These are phyloP conservation scores for Patella caerulea DNA, from an alignment of 2,888 invertebrate genomes.

Conservation along the genomic window DNA sequence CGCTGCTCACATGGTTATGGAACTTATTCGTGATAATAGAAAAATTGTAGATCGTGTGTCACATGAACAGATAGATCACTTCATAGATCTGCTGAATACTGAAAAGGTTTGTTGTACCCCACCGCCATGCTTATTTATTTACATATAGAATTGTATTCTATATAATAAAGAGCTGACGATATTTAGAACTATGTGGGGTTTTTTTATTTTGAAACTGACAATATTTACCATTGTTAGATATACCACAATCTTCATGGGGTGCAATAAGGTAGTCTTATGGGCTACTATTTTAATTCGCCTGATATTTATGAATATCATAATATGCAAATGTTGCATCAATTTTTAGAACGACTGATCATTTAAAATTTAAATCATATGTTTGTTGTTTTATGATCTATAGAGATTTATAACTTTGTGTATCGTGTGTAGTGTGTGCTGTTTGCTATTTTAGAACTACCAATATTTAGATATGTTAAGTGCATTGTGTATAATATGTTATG, in stretches of 20 bases:
- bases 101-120: conserved; percentile 57
- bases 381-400: neutral
- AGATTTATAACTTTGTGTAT: conserved; percentile 1
- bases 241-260: too few species aligned
- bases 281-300: too few species aligned
- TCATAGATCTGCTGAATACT: conserved; percentile 62
- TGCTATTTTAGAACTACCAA: neutral
- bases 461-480: neutral
- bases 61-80: conserved; percentile 64
- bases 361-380: too few species aligned
- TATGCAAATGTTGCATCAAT: too few species aligned
- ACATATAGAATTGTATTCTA: neutral
- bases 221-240: too few species aligned
- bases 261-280: too few species aligned
- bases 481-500: neutral
- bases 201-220: too few species aligned
- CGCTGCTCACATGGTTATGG: conserved; percentile 70
- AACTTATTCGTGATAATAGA: conserved; percentile 68
- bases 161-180: too few species aligned
- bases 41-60: conserved; percentile 70
- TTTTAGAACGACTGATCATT: too few species aligned
- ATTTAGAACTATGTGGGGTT: too few species aligned
- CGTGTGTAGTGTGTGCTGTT: conserved; percentile 2
- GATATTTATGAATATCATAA: too few species aligned
- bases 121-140: neutral